Evolutionary conservation across 1,140 invertebrate species (phyloP).

Genomic region (Drosophila oshimai): DNA sequence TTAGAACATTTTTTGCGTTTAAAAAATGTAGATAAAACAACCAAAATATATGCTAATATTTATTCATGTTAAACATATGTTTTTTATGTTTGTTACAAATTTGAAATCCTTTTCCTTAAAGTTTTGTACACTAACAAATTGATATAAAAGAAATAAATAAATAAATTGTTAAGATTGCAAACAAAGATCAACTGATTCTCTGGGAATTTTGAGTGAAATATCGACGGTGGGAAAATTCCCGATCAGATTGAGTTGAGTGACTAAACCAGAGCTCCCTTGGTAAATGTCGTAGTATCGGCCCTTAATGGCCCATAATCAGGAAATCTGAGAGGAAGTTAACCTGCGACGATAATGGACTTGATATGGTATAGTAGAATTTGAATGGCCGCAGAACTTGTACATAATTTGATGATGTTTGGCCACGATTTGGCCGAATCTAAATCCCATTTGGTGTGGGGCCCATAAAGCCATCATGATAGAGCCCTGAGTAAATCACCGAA

Average conservation of each 20-base stretch:
- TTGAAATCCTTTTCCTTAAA: too few species aligned
- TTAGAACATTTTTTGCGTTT: too few species aligned
- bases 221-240: neutral
- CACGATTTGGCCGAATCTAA: neutral
- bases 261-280: neutral
- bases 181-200: neutral
- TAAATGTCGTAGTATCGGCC: neutral
- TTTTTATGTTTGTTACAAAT: too few species aligned
- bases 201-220: neutral
- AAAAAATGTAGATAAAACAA: too few species aligned
- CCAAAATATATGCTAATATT: too few species aligned
- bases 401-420: neutral
- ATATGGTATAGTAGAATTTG: constrained; percentile 11
- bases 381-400: neutral
- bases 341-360: constrained; percentile 5
- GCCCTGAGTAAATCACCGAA: neutral
- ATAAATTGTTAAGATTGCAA: too few species aligned
- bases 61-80: too few species aligned
- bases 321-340: constrained; percentile 10
- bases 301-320: constrained; percentile 8
- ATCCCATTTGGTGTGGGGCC: neutral
- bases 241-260: neutral
- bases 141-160: too few species aligned
- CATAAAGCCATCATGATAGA: constrained; percentile 1
- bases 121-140: too few species aligned